Conservation (phyloP, 2,888 invertebrate species). For the Buathra laborator region DNA sequence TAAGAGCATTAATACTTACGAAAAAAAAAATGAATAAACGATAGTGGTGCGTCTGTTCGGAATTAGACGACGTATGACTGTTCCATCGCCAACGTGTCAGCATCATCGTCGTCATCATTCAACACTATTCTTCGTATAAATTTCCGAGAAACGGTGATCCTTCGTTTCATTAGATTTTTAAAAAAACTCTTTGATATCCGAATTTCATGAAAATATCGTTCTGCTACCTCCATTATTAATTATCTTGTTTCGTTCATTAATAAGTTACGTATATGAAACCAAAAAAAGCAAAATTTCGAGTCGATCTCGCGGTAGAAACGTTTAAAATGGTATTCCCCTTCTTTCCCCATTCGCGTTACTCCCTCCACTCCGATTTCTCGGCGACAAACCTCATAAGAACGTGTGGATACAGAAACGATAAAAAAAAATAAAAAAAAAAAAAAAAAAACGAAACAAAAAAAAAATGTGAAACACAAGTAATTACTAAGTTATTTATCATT, state of each 20-base stretch:
- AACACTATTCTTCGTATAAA: conserved; percentile 30
- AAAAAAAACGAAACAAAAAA: conserved; percentile 16
- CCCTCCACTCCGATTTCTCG: conserved; percentile 36
- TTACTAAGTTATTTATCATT: conserved; percentile 81
- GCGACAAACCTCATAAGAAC: conserved; percentile 2
- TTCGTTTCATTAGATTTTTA: background rate
- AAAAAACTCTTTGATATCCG: conserved; percentile 1
- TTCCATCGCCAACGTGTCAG: conserved; percentile 32
- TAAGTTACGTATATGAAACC: background rate
- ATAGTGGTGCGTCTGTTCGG: conserved; percentile 33
- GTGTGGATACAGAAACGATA: background rate
- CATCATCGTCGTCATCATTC: background rate
- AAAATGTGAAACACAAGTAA: conserved; percentile 67
- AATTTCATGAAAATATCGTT: conserved; percentile 36
- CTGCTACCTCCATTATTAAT: conserved; percentile 8
- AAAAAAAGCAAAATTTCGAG: background rate
- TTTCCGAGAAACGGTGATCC: conserved; percentile 35
- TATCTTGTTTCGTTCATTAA: conserved; percentile 3
- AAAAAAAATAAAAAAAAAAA: conserved; percentile 1
- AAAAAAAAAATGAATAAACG: conserved; percentile 57
- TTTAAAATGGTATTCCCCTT: background rate
- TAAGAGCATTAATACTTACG: conserved; percentile 71
- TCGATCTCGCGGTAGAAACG: background rate
- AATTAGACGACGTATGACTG: conserved; percentile 8
- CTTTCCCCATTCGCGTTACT: background rate